Evolutionary conservation across 2,113 vertebrate genomes (phyloP), one percentile per base, ranked within the genome.

Genomic region (Motacilla alba): DNA sequence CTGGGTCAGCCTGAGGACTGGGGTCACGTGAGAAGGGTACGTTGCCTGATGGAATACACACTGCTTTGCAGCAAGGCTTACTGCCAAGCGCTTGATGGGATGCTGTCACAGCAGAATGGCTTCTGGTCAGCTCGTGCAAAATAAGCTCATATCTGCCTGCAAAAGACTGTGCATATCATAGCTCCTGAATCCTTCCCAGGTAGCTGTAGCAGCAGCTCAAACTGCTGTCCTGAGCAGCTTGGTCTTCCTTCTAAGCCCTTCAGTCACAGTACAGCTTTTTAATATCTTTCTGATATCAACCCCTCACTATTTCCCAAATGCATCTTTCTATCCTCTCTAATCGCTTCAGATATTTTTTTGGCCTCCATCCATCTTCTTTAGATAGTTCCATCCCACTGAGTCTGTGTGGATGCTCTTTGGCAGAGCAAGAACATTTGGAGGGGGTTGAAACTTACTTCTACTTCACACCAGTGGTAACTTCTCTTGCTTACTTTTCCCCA

Each of bases 121-220:
- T 95, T 95, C 83, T 95, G 93, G 80, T 62, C 87, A 73, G 72
- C 93, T 95, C 58, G 0, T 95, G 91, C 89, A 66, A 94, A 93
- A 95, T 91, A 87, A 94, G 91, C 81, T 96, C 93, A 55, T 89
- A 96, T 95, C 93, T 94, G 87, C 95, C 95, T 93, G 80, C 91
- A 93, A 91, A 96, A 96, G 80, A 84, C 55, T 93, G 89, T 80
- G 91, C 87, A 47, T 83, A 86, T 66, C 86, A 21, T 24, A 77
- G 9, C 26, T 87, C 68, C 28, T 62, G 16, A 75, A 24, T 84
- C 56, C 35, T 91, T 91, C 60, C 60, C 52, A 72, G 64, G 41
- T 17, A 93, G 83, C 83, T 80, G 49, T 76, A 64, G 53, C n/a
- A 82, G 35, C 55, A 58, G 52, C 35, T 78, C 14, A 26, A 37